These are phyloP conservation scores for Cossypha caffra DNA, from an alignment of 2,797 vertebrate species.

Conservation along the genomic window DNA sequence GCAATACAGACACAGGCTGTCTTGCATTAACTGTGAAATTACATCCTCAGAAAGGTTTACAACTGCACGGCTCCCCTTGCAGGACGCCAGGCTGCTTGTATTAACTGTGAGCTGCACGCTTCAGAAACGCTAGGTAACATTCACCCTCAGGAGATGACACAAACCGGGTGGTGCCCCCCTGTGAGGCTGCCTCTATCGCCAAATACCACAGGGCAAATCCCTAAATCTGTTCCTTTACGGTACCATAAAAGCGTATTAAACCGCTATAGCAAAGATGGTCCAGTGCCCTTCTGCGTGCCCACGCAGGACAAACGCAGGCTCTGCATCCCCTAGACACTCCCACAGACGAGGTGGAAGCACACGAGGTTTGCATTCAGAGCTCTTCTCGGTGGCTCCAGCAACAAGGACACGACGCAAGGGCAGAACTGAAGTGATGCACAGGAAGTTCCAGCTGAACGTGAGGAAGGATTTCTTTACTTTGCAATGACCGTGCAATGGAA, in stretches of 20 bases:
- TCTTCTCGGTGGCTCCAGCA: neutral
- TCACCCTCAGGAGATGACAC: neutral
- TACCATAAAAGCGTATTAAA: neutral
- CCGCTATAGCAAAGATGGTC: neutral
- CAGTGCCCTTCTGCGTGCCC: neutral
- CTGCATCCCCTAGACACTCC: neutral
- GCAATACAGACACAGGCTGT: neutral
- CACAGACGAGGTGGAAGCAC: neutral
- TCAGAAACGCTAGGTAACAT: neutral
- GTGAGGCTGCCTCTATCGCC: neutral
- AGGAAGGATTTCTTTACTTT: neutral
- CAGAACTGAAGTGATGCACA: neutral
- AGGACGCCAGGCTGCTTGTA: neutral
- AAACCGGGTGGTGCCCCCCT: neutral
- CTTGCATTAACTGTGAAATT: neutral
- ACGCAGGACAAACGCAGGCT: accelerated
- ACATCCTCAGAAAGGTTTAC: neutral
- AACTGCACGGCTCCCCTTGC: neutral
- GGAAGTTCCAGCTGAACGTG: neutral
- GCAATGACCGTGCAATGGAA: neutral
- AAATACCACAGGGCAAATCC: neutral
- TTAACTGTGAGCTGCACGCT: accelerated
- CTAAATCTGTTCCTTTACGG: neutral
- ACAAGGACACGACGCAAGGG: neutral
- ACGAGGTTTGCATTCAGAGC: neutral